Evolutionary conservation across 2,888 invertebrate genomes (phyloP).

Genomic region (Epistrophe eligans): DNA sequence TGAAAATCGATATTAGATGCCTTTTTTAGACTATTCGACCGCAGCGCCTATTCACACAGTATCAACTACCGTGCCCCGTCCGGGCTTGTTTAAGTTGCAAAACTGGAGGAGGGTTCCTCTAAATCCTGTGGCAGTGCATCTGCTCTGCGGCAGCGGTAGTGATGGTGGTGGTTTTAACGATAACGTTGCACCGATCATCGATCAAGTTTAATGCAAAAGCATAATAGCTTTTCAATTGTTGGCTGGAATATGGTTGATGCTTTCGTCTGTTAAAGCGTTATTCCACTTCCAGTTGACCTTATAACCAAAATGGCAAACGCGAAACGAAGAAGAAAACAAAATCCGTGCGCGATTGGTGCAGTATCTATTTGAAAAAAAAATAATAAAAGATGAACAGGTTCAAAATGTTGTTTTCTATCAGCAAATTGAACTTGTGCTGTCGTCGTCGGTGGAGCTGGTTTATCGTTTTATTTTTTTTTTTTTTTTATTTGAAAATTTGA

Average conservation of each 20-base stretch:
- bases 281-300: constrained; percentile 67
- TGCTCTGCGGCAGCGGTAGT: too few relatives aligned
- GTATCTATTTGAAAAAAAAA: neutral
- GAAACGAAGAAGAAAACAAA: constrained; percentile 36
- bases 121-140: constrained; percentile 1
- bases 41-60: neutral
- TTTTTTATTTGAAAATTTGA: constrained; percentile 60
- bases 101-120: constrained; percentile 14
- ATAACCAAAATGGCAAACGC: constrained; percentile 68
- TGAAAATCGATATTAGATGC: too few relatives aligned
- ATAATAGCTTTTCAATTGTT: constrained; percentile 65
- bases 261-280: constrained; percentile 4
- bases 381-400: constrained; percentile 70
- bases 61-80: neutral
- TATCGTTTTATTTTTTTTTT: neutral
- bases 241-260: constrained; percentile 13
- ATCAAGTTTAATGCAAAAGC: constrained; percentile 66
- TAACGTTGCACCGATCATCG: constrained; percentile 51
- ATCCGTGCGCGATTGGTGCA: constrained; percentile 44
- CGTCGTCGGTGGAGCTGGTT: constrained; percentile 19
- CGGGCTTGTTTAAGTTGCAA: constrained; percentile 30
- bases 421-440: constrained; percentile 61
- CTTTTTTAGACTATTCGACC: too few relatives aligned
- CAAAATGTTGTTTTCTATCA: constrained; percentile 55
- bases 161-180: neutral